Conservation (phyloP, 2,797 vertebrate species). For the Acanthornis magna region DNA sequence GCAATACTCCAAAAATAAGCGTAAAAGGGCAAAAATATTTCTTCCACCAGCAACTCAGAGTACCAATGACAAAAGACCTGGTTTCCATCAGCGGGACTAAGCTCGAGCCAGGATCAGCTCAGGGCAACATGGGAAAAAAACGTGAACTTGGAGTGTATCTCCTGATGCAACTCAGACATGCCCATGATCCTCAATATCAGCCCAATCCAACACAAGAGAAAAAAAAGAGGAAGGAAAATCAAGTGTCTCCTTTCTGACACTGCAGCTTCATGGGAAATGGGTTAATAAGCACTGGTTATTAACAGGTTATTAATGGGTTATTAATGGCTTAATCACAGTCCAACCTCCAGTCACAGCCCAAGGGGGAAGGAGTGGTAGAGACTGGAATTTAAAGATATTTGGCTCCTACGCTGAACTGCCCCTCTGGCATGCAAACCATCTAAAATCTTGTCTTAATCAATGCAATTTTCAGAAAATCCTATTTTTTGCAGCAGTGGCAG, state of each 20-base stretch:
- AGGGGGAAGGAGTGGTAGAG: background rate
- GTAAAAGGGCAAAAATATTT: background rate
- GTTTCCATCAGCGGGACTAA: background rate
- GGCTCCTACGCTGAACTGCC: background rate
- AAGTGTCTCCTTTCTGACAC: background rate
- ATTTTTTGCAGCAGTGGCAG: background rate
- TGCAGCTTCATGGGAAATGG: background rate
- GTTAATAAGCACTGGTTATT: background rate
- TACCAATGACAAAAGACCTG: too few species aligned
- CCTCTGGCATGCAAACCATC: background rate
- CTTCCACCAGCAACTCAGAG: accelerated
- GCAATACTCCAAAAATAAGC: background rate
- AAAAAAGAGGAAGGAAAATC: background rate
- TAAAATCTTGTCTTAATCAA: background rate
- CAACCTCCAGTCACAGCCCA: background rate
- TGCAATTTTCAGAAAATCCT: background rate
- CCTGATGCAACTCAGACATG: background rate
- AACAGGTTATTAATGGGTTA: background rate
- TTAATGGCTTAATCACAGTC: background rate
- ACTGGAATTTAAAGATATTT: background rate
- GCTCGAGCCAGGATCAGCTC: background rate
- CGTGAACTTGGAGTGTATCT: background rate
- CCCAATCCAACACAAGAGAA: background rate
- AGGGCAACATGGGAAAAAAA: background rate
- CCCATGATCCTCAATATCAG: background rate